phyloP scores from a whole-genome alignment of 2,797 vertebrate genomes.

The Galago senegalensis region DNA sequence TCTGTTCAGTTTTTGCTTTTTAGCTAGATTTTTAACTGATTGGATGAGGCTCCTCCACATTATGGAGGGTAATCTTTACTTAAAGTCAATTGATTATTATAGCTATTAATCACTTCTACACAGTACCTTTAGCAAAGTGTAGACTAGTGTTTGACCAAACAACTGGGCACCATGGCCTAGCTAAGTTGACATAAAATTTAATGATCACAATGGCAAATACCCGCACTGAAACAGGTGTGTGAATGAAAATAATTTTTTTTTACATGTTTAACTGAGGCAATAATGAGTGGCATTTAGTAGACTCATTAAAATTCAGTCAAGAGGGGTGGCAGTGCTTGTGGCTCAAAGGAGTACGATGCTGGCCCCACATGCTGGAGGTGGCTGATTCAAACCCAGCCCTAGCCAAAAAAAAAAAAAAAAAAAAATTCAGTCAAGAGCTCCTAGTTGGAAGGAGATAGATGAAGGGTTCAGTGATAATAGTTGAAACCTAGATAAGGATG shows the following conservation, averaged over 20 bases:
- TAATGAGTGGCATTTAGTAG: neutral
- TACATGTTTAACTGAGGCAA: neutral
- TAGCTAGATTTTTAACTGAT: neutral
- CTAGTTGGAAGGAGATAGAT: conserved; percentile 9
- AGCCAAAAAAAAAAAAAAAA: too few relatives aligned
- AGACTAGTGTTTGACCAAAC: neutral
- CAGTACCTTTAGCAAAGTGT: neutral
- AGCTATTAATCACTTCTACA: neutral
- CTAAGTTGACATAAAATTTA: neutral
- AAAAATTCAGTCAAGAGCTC: neutral
- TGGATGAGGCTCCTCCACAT: neutral
- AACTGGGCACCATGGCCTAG: neutral
- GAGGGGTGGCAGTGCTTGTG: too few relatives aligned
- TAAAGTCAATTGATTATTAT: neutral
- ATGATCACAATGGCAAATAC: neutral
- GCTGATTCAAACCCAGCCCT: too few relatives aligned
- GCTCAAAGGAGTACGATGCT: too few relatives aligned
- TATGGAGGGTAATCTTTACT: neutral
- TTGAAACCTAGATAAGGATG: conserved; percentile 14
- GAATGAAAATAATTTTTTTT: neutral
- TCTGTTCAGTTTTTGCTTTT: conserved; percentile 4
- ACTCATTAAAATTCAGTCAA: neutral
- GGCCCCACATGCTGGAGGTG: too few relatives aligned
- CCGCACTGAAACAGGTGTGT: neutral
- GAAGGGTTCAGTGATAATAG: conserved; percentile 9